Percentiles rank a stretch among this genome's conserved stretches.
Evolutionary conservation across 1,140 invertebrate species (phyloP).

Genomic region (Agrypnia vestita): DNA sequence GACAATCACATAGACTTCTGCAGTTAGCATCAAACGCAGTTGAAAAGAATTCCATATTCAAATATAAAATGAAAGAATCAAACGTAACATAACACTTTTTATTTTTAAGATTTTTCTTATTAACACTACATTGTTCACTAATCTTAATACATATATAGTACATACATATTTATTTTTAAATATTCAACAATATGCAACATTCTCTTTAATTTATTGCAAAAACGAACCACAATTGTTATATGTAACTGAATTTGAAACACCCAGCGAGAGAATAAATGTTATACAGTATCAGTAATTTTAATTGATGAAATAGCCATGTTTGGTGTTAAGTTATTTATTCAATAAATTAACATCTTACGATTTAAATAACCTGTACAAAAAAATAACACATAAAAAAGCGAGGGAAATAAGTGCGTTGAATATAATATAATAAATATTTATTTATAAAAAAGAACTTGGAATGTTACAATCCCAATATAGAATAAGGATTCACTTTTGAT

Average conservation of each 20-base stretch:
- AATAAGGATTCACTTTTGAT: background rate
- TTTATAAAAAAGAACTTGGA: slow-evolving; percentile 44
- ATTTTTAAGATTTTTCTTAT: slow-evolving; percentile 47
- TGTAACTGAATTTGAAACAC: slow-evolving; percentile 32
- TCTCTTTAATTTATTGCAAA: slow-evolving; percentile 37
- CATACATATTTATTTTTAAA: slow-evolving; percentile 44
- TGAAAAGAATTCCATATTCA: background rate
- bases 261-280: slow-evolving; percentile 41
- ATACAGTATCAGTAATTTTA: background rate
- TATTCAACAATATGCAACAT: slow-evolving; percentile 47
- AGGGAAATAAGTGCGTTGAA: background rate
- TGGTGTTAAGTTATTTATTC: too few species aligned
- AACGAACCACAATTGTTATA: slow-evolving; percentile 43
- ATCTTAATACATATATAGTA: slow-evolving; percentile 45
- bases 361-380: slow-evolving; percentile 8
- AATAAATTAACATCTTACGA: background rate
- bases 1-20: too few species aligned
- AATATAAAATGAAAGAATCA: slow-evolving; percentile 28
- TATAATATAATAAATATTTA: slow-evolving; percentile 45
- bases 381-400: slow-evolving; percentile 5
- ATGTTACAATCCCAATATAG: slow-evolving; percentile 25
- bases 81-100: slow-evolving; percentile 53
- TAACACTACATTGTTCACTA: slow-evolving; percentile 53
- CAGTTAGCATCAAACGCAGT: too few species aligned
- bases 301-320: background rate